Percentiles rank a stretch among this genome's conserved stretches.
phyloP scores from a whole-genome alignment of 2,797 vertebrate genomes.

The Pristis pectinata region DNA sequence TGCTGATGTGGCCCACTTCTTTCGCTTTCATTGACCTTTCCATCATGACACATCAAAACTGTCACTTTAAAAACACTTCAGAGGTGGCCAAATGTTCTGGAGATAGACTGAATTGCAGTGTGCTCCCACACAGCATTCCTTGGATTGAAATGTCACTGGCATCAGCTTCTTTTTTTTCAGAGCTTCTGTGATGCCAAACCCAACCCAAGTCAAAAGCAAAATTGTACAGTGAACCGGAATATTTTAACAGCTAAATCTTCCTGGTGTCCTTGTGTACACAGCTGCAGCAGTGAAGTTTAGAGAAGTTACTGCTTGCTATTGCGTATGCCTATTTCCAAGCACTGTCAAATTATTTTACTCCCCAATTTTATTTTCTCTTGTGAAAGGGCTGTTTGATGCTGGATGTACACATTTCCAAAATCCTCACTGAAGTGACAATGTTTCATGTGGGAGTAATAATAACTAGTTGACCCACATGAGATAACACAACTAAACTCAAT shows the following conservation, averaged over 20 bases:
- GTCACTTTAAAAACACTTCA: slow-evolving; percentile 38
- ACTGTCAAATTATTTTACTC: background rate
- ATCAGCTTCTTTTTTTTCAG: background rate
- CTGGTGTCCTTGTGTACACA: slow-evolving; percentile 4
- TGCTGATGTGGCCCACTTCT: slow-evolving; percentile 47
- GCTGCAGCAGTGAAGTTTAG: slow-evolving; percentile 11
- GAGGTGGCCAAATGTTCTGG: background rate
- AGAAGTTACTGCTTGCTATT: background rate
- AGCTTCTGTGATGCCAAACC: background rate
- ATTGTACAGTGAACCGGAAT: slow-evolving; percentile 1
- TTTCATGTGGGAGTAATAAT: background rate
- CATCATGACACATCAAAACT: slow-evolving; percentile 48
- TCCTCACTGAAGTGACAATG: background rate
- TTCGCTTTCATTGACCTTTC: slow-evolving; percentile 41
- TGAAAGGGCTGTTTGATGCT: background rate
- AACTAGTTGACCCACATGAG: background rate
- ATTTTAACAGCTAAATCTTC: slow-evolving; percentile 22
- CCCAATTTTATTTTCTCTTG: background rate
- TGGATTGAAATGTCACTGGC: slow-evolving; percentile 3
- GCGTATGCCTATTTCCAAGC: background rate
- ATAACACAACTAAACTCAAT: too few species aligned
- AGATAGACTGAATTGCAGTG: slow-evolving; percentile 14
- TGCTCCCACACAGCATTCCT: background rate
- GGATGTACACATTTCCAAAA: background rate
- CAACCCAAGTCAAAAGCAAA: slow-evolving; percentile 18